Evolutionary conservation across 2,888 invertebrate species (phyloP).

Genomic region (Electrophaes corylata): DNA sequence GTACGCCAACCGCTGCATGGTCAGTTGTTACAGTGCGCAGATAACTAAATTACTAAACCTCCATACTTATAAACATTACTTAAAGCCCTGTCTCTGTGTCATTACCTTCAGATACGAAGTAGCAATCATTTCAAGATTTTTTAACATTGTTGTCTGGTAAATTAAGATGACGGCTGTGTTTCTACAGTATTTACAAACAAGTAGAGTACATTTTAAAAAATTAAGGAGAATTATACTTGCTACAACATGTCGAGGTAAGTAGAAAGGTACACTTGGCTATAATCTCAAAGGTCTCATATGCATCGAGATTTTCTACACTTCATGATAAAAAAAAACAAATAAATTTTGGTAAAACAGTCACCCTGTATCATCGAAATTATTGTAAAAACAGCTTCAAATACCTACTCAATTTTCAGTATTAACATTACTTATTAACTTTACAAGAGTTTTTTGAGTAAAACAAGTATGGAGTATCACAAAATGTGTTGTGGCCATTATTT

Average conservation of each 20-base stretch:
- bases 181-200: slow-evolving; percentile 14
- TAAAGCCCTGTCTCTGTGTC: background rate
- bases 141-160: background rate
- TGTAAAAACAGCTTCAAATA: background rate
- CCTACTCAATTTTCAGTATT: background rate
- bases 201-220: slow-evolving; percentile 13
- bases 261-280: background rate
- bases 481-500: slow-evolving; percentile 5
- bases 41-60: too few species aligned
- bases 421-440: background rate
- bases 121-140: too few species aligned
- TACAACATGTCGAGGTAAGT: background rate
- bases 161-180: background rate
- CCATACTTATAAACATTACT: background rate
- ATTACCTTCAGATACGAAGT: too few species aligned
- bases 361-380: slow-evolving; percentile 10
- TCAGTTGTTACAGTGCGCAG: background rate
- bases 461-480: background rate
- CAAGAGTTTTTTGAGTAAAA: background rate
- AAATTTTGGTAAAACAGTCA: slow-evolving; percentile 21
- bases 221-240: slow-evolving; percentile 2
- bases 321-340: slow-evolving; percentile 19
- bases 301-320: slow-evolving; percentile 7
- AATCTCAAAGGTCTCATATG: slow-evolving; percentile 15
- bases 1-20: background rate